Percentiles rank a stretch among this genome's conserved stretches.
Conservation (phyloP, 2,888 invertebrate species). For the Litoditis marina region DNA sequence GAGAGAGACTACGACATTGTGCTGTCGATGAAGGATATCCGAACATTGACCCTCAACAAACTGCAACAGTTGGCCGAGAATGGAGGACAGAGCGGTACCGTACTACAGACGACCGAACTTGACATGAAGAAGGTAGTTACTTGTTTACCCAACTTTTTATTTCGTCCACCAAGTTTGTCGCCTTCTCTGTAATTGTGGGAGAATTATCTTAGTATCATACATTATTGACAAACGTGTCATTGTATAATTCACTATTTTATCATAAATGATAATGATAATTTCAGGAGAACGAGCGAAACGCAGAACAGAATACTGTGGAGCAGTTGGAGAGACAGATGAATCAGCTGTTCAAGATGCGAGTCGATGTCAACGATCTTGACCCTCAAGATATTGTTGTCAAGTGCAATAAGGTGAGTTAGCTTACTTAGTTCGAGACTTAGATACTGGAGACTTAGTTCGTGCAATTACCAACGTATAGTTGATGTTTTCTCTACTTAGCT, state of each 20-base stretch:
- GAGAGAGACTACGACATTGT: slow-evolving; percentile 77
- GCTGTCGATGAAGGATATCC: slow-evolving; percentile 74
- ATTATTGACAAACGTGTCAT: too few species aligned
- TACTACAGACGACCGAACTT: slow-evolving; percentile 54
- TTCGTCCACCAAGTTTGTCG: too few species aligned
- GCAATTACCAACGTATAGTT: too few species aligned
- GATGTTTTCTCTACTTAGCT: background rate
- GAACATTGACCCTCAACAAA: slow-evolving; percentile 74
- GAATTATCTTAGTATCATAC: too few species aligned
- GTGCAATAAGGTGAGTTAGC: slow-evolving; percentile 49
- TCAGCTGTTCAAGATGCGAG: slow-evolving; percentile 61
- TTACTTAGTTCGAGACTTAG: background rate
- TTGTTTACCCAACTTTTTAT: too few species aligned
- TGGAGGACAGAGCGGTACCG: slow-evolving; percentile 51
- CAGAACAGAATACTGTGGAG: slow-evolving; percentile 55
- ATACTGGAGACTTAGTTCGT: too few species aligned
- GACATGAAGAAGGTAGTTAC: slow-evolving; percentile 49
- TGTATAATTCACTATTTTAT: background rate
- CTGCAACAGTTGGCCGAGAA: slow-evolving; percentile 68
- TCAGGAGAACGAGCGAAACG: slow-evolving; percentile 53
- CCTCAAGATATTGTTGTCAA: slow-evolving; percentile 60
- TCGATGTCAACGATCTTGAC: slow-evolving; percentile 66
- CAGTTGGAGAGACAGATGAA: slow-evolving; percentile 61
- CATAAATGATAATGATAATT: background rate
- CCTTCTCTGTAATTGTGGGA: too few species aligned